Evolutionary conservation across 2,888 invertebrate species (phyloP), one percentile per base, ranked within the genome.

Genomic region (Dexiosoma caninum): DNA sequence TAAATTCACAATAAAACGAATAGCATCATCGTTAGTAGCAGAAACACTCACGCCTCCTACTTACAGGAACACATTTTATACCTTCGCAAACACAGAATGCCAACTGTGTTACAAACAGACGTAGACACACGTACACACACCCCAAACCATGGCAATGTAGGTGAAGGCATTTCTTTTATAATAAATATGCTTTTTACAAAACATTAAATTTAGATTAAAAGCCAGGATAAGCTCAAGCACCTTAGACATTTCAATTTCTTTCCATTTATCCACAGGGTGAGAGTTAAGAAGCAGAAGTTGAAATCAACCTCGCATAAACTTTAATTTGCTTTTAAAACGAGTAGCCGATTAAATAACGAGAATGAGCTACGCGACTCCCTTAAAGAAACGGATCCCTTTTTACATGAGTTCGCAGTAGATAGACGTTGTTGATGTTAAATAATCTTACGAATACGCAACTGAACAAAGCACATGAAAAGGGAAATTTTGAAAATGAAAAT

Each of bases 141-240:
- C 23, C 8, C 4, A 44, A 55, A 78, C 71, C 74, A 82, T 74
- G 74, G 64, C 59, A 76, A 83, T 83, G 81, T 85, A 83, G 84
- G 85, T 85, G 83, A 84, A 84, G 84, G 86, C 82, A 85, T 84
- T 85, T 84, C 84, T 85, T 84, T 85, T 85, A 85, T 84, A 83
- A 81, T 83, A 84, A 85, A 85, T 85, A 86, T 85, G 85, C 83
- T 84, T 86, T n/a, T 85, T 85, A 82, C 84, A 83, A 85, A 85
- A 85, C 85, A 85, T 85, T 86, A 86, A 86, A 84, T 85, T 83
- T 81, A 83, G 85, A 86, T 85, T 85, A 85, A 85, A 85, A 85
- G 83, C 83, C 81, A 82, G 85, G 85, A 86, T 85, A 85, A 85
- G 83, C 82, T 76, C 67, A 37, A 79, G 72, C 74, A 77, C 77